Percentiles rank a stretch among this genome's conserved stretches.
Evolutionary conservation across 2,888 invertebrate species (phyloP).

Genomic region (Rhagium mordax): DNA sequence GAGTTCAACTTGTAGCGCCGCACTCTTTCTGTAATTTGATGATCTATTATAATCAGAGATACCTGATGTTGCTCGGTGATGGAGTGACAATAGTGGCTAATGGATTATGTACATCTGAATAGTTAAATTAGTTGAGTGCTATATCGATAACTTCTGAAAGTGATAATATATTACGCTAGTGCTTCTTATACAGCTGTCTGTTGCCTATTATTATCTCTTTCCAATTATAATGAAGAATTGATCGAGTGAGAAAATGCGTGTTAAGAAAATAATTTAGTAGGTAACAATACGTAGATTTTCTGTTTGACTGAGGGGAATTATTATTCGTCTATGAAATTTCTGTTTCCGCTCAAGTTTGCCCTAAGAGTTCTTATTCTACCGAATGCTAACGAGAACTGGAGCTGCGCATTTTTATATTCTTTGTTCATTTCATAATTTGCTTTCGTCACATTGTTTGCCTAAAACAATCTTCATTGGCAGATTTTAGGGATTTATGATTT

Average conservation of each 20-base stretch:
- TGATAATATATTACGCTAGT: constrained; percentile 36
- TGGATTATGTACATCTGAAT: constrained; percentile 52
- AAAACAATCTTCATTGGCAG: too few relatives aligned
- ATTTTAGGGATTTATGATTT: too few relatives aligned
- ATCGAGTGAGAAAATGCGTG: constrained; percentile 21
- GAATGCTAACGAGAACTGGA: too few relatives aligned
- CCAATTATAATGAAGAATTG: constrained; percentile 1
- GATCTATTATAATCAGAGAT: constrained; percentile 39
- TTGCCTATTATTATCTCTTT: constrained; percentile 7
- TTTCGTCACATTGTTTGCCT: too few relatives aligned
- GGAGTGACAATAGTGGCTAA: constrained; percentile 54
- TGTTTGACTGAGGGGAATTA: background rate
- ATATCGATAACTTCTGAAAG: constrained; percentile 46
- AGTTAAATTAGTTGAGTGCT: constrained; percentile 50
- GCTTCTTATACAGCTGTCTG: constrained; percentile 43
- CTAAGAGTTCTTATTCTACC: too few relatives aligned
- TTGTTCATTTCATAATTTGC: too few relatives aligned
- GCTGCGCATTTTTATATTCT: too few relatives aligned
- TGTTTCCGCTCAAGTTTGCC: background rate
- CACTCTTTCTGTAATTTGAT: constrained; percentile 14
- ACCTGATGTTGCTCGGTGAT: constrained; percentile 46
- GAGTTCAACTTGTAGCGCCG: background rate
- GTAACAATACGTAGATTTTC: background rate
- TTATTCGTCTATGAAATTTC: background rate
- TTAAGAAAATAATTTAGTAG: background rate